Evolutionary conservation across 2,113 vertebrate species (phyloP).

Genomic region (Dicrurus megarhynchus): DNA sequence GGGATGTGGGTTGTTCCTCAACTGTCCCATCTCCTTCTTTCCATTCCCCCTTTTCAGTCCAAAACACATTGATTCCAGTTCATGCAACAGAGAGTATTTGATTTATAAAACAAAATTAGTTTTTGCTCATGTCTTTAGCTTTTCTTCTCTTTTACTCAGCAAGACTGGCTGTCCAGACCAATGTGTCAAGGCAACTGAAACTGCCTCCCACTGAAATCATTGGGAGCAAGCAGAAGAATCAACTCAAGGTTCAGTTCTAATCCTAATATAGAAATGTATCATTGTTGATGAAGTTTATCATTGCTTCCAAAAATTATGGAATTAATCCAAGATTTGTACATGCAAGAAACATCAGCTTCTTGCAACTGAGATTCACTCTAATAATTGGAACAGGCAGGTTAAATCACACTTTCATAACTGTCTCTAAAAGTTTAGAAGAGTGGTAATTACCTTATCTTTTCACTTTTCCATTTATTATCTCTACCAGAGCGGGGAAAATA

Average conservation of each 20-base stretch:
- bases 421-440: not conserved
- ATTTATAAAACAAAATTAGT: not conserved
- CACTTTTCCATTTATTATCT: not conserved
- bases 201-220: not conserved
- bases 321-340: not conserved
- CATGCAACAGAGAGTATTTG: not conserved
- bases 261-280: not conserved
- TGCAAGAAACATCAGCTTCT: not conserved
- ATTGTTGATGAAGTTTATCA: not conserved
- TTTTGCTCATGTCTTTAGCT: rapidly evolving
- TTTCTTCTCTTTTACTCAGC: not conserved
- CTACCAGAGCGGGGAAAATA: not conserved
- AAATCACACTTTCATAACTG: not conserved
- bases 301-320: not conserved
- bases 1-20: not conserved
- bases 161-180: not conserved
- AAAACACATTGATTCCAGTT: not conserved
- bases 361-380: rapidly evolving
- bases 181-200: not conserved
- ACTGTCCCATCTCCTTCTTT: not conserved
- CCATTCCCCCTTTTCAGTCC: not conserved
- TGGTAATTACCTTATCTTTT: not conserved
- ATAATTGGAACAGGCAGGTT: not conserved
- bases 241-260: not conserved
- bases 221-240: not conserved